phyloP scores from a whole-genome alignment of 2,888 invertebrate genomes.

The Eulithis prunata region DNA sequence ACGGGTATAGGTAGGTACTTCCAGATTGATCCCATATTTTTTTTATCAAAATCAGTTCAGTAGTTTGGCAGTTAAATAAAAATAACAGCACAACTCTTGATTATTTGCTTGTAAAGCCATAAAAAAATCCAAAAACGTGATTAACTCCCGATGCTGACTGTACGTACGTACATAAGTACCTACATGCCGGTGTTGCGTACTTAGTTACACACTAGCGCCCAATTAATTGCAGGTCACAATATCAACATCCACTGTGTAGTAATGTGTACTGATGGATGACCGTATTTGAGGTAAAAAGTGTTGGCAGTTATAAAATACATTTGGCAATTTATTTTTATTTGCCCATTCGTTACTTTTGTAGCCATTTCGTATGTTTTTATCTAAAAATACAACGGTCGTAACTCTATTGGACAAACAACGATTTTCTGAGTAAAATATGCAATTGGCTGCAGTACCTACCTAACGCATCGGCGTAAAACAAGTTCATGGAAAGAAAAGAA shows the following conservation, averaged over 20 bases:
- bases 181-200: too few species aligned
- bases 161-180: too few species aligned
- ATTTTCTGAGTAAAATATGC: slow-evolving; percentile 29
- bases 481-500: too few species aligned
- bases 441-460: slow-evolving; percentile 24
- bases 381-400: slow-evolving; percentile 35
- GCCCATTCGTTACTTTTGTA: slow-evolving; percentile 39
- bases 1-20: too few species aligned
- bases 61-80: too few species aligned
- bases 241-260: slow-evolving; percentile 7
- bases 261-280: slow-evolving; percentile 17
- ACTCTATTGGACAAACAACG: slow-evolving; percentile 35
- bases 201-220: not conserved
- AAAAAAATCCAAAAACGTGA: too few species aligned
- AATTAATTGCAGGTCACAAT: not conserved
- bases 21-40: too few species aligned
- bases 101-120: too few species aligned
- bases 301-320: slow-evolving; percentile 37
- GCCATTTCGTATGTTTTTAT: slow-evolving; percentile 34
- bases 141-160: too few species aligned
- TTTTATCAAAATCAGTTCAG: too few species aligned
- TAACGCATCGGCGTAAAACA: too few species aligned
- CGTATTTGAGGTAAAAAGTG: slow-evolving; percentile 32
- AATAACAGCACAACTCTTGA: too few species aligned
- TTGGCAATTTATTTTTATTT: slow-evolving; percentile 39